These are phyloP conservation scores for Siniperca scherzeri DNA, from an alignment of 2,797 vertebrate genomes.

Conservation along the genomic window DNA sequence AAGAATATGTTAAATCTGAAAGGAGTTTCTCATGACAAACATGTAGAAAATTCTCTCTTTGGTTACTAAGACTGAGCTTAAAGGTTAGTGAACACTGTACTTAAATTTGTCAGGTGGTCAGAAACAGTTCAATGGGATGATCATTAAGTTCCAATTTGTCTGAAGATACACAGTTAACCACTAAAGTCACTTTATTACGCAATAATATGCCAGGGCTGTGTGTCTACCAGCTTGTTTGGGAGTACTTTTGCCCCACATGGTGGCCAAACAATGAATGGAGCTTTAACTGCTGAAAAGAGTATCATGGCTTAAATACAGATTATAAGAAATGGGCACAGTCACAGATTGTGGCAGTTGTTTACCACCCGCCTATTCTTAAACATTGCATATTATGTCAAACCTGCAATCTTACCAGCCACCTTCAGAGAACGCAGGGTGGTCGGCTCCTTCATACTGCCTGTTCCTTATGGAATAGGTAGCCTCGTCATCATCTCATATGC, in stretches of 20 bases:
- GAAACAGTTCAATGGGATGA: not conserved
- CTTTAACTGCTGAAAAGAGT: conserved; percentile 1
- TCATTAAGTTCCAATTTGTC: not conserved
- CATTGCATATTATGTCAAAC: conserved; percentile 20
- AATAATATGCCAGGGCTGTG: not conserved
- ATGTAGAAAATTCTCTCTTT: not conserved
- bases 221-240: conserved; percentile 3
- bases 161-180: not conserved
- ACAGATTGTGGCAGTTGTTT: conserved; percentile 27
- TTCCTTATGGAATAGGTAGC: conserved; percentile 20
- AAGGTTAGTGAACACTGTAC: not conserved
- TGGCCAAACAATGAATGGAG: not conserved
- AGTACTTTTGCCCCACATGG: not conserved
- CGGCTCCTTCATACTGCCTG: conserved; percentile 8
- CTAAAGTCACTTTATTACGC: not conserved
- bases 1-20: not conserved
- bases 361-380: conserved; percentile 22
- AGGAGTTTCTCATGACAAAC: not conserved
- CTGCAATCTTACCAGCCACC: not conserved
- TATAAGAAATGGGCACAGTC: not conserved
- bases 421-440: not conserved
- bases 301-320: not conserved
- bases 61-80: not conserved
- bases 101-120: not conserved
- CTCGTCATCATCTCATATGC: conserved; percentile 33